Percentiles rank a stretch among this genome's conserved stretches.
Conservation (phyloP, 2,113 vertebrate genomes). For the Esox niger region DNA sequence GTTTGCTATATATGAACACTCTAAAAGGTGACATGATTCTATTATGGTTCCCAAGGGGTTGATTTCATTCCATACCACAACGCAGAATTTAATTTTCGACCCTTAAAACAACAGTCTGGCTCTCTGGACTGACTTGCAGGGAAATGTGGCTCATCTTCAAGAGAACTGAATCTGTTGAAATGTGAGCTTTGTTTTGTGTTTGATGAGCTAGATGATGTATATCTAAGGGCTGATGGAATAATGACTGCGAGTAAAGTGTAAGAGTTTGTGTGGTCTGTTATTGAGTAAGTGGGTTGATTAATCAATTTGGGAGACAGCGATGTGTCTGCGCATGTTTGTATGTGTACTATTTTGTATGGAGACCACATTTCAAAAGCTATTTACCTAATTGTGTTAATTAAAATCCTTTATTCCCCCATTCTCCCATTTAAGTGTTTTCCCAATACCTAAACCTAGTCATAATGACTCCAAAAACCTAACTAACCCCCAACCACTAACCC, state of each 20-base stretch:
- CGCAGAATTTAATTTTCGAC: background rate
- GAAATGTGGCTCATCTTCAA: background rate
- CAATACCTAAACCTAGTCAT: too few relatives aligned
- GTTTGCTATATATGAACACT: background rate
- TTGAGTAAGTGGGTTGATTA: conserved; percentile 25
- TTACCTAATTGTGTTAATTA: too few relatives aligned
- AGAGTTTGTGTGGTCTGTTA: background rate
- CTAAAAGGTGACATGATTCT: background rate
- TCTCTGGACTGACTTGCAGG: too few relatives aligned
- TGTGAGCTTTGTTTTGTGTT: background rate
- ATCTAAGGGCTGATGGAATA: background rate
- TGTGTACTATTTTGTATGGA: too few relatives aligned
- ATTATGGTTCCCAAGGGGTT: background rate
- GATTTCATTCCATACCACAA: too few relatives aligned
- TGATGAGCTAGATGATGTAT: background rate
- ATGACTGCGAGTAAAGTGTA: too few relatives aligned
- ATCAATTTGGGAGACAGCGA: background rate
- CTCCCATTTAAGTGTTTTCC: too few relatives aligned
- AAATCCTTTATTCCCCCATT: too few relatives aligned
- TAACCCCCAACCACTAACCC: too few relatives aligned
- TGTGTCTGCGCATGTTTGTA: too few relatives aligned
- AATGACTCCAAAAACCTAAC: too few relatives aligned
- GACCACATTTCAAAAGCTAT: too few relatives aligned
- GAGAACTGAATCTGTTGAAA: background rate
- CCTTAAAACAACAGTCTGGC: background rate